Conservation (phyloP, 2,888 invertebrate genomes). For the Hesperia comma region DNA sequence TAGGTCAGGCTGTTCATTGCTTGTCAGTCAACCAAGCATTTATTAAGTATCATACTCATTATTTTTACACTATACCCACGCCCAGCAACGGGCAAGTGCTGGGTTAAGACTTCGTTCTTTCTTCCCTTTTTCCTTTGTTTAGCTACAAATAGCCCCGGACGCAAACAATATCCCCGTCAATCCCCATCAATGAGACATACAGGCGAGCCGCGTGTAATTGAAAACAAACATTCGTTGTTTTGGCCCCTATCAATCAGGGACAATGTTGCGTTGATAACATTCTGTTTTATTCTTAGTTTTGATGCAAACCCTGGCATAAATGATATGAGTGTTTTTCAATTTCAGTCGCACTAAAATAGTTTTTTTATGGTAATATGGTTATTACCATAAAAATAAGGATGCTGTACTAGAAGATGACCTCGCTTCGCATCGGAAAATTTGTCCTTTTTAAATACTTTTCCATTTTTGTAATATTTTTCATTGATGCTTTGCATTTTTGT, state of each 20-base stretch:
- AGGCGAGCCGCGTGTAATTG: constrained; percentile 66
- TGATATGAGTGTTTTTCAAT: too few relatives aligned
- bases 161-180: constrained; percentile 20
- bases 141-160: constrained; percentile 8
- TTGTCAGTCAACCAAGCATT: too few relatives aligned
- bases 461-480: too few relatives aligned
- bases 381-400: too few relatives aligned
- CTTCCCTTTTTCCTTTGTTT: neutral
- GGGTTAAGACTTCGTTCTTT: neutral
- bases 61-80: neutral
- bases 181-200: constrained; percentile 21
- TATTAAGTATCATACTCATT: neutral
- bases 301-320: neutral
- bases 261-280: constrained; percentile 25
- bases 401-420: too few relatives aligned
- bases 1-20: too few relatives aligned
- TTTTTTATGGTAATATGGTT: too few relatives aligned
- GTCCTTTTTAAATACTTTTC: too few relatives aligned
- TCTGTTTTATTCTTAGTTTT: constrained; percentile 1
- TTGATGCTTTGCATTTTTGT: too few relatives aligned
- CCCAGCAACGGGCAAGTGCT: neutral
- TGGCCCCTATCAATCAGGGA: constrained; percentile 75
- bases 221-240: constrained; percentile 80
- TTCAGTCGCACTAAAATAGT: neutral
- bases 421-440: too few relatives aligned